phyloP scores from a whole-genome alignment of 2,888 invertebrate genomes.

The Brassicogethes aeneus region DNA sequence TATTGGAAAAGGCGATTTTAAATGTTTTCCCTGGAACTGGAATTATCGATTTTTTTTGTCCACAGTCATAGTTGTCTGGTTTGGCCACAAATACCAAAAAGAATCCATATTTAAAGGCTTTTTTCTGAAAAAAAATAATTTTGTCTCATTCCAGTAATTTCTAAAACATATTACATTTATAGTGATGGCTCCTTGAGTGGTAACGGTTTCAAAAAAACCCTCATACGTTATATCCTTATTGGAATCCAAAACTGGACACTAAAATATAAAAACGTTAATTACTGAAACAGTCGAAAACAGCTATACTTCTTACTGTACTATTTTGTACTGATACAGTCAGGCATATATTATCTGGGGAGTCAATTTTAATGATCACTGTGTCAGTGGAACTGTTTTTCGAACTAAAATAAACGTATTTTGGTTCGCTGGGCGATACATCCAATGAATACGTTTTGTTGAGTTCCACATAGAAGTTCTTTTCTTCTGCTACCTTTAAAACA shows the following conservation, averaged over 20 bases:
- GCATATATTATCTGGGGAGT: slow-evolving; percentile 59
- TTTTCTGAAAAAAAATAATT: slow-evolving; percentile 46
- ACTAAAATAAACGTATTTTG: slow-evolving; percentile 52
- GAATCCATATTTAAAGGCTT: slow-evolving; percentile 55
- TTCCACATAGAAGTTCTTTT: slow-evolving; percentile 50
- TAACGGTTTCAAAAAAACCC: slow-evolving; percentile 70
- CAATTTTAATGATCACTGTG: slow-evolving; percentile 52
- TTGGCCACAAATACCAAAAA: slow-evolving; percentile 71
- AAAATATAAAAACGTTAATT: slow-evolving; percentile 31
- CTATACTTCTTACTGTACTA: slow-evolving; percentile 48
- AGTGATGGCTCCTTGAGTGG: slow-evolving; percentile 65
- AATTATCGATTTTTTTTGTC: slow-evolving; percentile 28
- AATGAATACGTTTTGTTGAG: slow-evolving; percentile 39
- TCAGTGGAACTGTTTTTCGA: slow-evolving; percentile 37
- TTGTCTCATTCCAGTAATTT: slow-evolving; percentile 3
- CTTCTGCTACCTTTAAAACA: slow-evolving; percentile 49
- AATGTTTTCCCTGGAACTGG: slow-evolving; percentile 25
- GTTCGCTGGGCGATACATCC: slow-evolving; percentile 43
- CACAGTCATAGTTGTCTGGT: slow-evolving; percentile 54
- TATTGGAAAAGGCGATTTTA: slow-evolving; percentile 10
- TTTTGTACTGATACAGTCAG: slow-evolving; percentile 74
- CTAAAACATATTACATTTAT: no score
- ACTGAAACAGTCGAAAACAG: no score
- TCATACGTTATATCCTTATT: slow-evolving; percentile 67
- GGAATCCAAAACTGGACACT: slow-evolving; percentile 81